Percentiles rank a stretch among this genome's conserved stretches.
These are phyloP conservation scores for Dione juno DNA, from an alignment of 2,888 invertebrate genomes.

Conservation along the genomic window DNA sequence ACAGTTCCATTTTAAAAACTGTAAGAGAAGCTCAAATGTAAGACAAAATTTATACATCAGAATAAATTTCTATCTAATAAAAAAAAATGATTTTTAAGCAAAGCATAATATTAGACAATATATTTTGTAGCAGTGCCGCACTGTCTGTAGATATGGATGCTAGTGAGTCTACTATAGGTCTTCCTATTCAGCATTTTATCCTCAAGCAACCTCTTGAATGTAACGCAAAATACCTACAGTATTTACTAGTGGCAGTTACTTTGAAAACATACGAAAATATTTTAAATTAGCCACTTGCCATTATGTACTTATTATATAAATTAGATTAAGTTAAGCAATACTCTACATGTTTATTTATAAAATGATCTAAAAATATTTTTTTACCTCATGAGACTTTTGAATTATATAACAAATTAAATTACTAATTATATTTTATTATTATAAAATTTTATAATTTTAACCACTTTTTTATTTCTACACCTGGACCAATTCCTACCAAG, in stretches of 20 bases:
- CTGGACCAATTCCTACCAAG: neutral
- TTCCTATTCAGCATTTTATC: neutral
- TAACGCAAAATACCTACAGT: neutral
- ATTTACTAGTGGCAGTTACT: neutral
- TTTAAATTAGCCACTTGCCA: constrained; percentile 30
- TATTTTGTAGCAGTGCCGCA: neutral
- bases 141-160: neutral
- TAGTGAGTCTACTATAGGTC: neutral
- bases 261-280: neutral
- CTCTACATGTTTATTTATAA: constrained; percentile 36
- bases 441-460: constrained; percentile 22
- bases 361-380: constrained; percentile 43
- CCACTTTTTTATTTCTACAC: neutral
- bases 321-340: constrained; percentile 27
- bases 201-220: neutral
- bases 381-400: constrained; percentile 33
- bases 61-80: neutral
- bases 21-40: neutral
- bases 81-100: neutral
- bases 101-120: neutral
- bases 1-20: neutral
- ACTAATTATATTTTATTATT: constrained; percentile 31
- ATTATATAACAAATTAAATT: constrained; percentile 13
- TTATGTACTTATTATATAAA: constrained; percentile 48
- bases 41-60: no score